Percentiles rank a stretch among this genome's conserved stretches.
These are phyloP conservation scores for Dicyrtomina minuta DNA, from an alignment of 2,888 invertebrate genomes.

Conservation along the genomic window DNA sequence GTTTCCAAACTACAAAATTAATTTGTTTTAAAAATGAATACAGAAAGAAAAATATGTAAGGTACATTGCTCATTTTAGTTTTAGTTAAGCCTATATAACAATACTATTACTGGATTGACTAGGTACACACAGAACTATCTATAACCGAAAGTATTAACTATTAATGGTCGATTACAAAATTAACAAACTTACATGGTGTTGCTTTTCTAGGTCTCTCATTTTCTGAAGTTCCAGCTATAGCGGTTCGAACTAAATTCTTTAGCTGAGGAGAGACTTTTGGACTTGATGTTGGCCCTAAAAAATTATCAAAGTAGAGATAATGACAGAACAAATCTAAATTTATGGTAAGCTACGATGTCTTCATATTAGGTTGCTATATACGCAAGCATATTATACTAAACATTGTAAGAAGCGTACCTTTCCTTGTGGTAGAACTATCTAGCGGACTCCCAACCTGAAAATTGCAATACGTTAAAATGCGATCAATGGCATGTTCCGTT, in stretches of 20 bases:
- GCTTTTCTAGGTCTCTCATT: conserved; percentile 17
- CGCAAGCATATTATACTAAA: too few species aligned
- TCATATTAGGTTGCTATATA: too few species aligned
- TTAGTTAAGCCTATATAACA: neutral
- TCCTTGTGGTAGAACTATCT: conserved; percentile 8
- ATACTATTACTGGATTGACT: too few species aligned
- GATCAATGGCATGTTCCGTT: too few species aligned
- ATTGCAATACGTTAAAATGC: neutral
- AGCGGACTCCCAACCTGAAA: conserved; percentile 14
- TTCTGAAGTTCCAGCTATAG: conserved; percentile 20
- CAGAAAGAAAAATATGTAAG: neutral
- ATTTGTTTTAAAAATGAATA: neutral
- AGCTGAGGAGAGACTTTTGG: conserved; percentile 27
- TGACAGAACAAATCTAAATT: too few species aligned
- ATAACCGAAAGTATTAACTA: too few species aligned
- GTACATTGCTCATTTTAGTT: neutral
- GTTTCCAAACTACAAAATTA: neutral
- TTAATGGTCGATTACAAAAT: neutral
- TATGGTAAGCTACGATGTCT: too few species aligned
- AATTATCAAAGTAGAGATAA: too few species aligned
- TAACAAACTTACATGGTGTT: conserved; percentile 4
- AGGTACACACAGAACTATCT: too few species aligned
- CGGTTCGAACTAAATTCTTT: conserved; percentile 23
- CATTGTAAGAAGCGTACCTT: too few species aligned
- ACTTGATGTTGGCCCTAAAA: conserved; percentile 8